These are phyloP conservation scores for Akabosia matsudoensis DNA, from an alignment of 1,140 invertebrate genomes.

Conservation along the genomic window DNA sequence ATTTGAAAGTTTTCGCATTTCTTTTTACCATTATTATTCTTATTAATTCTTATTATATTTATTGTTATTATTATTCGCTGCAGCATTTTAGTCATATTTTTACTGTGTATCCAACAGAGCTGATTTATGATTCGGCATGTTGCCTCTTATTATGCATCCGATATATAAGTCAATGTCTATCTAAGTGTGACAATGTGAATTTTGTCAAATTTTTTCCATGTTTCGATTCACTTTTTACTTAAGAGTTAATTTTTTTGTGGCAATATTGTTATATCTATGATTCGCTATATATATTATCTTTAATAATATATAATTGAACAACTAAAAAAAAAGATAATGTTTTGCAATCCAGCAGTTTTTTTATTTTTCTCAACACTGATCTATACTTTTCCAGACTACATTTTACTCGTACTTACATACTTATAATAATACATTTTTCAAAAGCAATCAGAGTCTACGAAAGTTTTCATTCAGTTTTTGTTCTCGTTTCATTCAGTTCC, in stretches of 20 bases:
- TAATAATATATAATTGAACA: slow-evolving; percentile 4
- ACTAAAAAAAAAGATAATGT: slow-evolving; percentile 23
- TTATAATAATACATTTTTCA: neutral
- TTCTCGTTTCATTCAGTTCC: neutral
- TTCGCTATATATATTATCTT: slow-evolving; percentile 22
- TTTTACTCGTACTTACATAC: neutral
- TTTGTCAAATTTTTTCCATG: slow-evolving; percentile 44
- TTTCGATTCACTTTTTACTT: slow-evolving; percentile 41
- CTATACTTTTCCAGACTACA: no score
- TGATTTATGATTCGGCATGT: slow-evolving; percentile 49
- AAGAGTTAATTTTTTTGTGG: slow-evolving; percentile 27
- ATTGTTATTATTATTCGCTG: slow-evolving; percentile 35
- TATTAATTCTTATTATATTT: slow-evolving; percentile 12
- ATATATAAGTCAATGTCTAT: slow-evolving; percentile 27
- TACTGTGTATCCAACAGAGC: slow-evolving; percentile 45
- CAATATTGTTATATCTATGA: slow-evolving; percentile 23
- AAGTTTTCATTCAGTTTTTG: neutral
- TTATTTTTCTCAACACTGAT: slow-evolving; percentile 18
- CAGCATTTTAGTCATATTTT: slow-evolving; percentile 43
- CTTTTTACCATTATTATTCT: neutral
- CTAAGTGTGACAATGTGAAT: slow-evolving; percentile 45
- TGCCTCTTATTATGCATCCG: slow-evolving; percentile 38
- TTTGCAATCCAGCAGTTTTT: slow-evolving; percentile 11
- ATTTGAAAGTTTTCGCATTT: neutral
- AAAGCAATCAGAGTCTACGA: slow-evolving; percentile 2